A percentile compares a stretch with the other conserved stretches of the same genome.
phyloP scores from a whole-genome alignment of 1,140 invertebrate species.

The Mya arenaria region DNA sequence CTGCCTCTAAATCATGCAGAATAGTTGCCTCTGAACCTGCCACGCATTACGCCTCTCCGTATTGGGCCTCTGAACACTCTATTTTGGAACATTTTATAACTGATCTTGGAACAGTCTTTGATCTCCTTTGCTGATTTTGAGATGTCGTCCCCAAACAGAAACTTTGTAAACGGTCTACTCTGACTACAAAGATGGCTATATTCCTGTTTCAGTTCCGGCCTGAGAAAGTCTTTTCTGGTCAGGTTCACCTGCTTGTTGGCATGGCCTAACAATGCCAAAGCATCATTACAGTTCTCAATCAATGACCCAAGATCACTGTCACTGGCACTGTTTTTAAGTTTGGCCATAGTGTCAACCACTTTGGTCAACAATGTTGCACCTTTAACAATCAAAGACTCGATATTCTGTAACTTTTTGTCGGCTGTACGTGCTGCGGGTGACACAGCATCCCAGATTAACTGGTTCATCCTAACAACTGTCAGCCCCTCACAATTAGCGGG shows the following conservation, averaged over 20 bases:
- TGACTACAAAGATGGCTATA: constrained; percentile 37
- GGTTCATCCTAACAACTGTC: constrained; percentile 31
- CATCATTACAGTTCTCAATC: constrained; percentile 30
- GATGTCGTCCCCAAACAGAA: constrained; percentile 52
- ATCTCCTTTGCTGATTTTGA: constrained; percentile 45
- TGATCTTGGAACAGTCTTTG: constrained; percentile 46
- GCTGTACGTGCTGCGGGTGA: not conserved
- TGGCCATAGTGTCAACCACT: not conserved
- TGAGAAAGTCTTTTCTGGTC: constrained; percentile 32
- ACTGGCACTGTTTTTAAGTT: not conserved
- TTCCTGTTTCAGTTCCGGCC: constrained; percentile 30
- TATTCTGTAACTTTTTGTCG: constrained; percentile 48
- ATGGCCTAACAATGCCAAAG: constrained; percentile 36
- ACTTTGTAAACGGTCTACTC: not conserved
- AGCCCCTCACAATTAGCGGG: constrained; percentile 51
- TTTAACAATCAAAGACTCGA: constrained; percentile 43
- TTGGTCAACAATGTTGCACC: constrained; percentile 28
- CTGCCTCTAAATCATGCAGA: not conserved
- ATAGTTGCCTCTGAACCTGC: not conserved
- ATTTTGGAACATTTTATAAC: constrained; percentile 4
- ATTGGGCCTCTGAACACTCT: not conserved
- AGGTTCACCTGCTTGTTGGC: constrained; percentile 48
- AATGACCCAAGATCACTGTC: not conserved
- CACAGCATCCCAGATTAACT: constrained; percentile 34
- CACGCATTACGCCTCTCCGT: not conserved